Evolutionary conservation across 2,113 vertebrate species (phyloP), one percentile per base, ranked within the genome.

Genomic region (Argyrosomus japonicus): DNA sequence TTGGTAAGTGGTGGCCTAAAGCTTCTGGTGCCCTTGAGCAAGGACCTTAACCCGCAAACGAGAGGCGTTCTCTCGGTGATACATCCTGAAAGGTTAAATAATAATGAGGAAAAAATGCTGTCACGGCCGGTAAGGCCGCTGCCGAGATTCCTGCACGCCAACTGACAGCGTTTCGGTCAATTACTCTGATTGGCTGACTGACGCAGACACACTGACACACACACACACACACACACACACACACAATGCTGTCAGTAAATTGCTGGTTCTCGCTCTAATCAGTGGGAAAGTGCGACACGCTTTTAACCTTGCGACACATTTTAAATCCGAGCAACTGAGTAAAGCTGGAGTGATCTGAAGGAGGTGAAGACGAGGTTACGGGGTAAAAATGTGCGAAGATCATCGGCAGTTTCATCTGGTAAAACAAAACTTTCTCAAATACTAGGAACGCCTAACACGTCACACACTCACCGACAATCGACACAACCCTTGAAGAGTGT

Each of bases 101-200:
- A 32, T 32, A 32, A 32, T 32, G 29, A 5, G 29, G 2, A 45
- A 2, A 21, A 23, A 79, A 54, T 25, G 21, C 0, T 15, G 29
- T 70, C 45, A 50, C 45, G 18, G 54, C 19, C 21, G 43, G 18
- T 47, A 19, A 54, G 21, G 70, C 18, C 19, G 18, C 56, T 18
- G 21, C 1, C 14, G 8, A 32, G 9, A 47, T 36, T 29, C 43
- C 56, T 45, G 19, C 14, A 10, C 54, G 29, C 13, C 21, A 48
- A 68, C 32, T 60, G 48, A 40, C 48, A 45, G 64, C 1, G 57
- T 68, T 86, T 82, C 2, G 0, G 63, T 0, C 53, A 56, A 71
- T 67, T 79, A 61, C 51, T 54, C 19, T 61, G 60, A 65, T 76
- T 56, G 45, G 58, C 3, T 8, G 54, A 68, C 43, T 45, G 45